phyloP scores from a whole-genome alignment of 2,888 invertebrate species.

The Sisyra nigra region DNA sequence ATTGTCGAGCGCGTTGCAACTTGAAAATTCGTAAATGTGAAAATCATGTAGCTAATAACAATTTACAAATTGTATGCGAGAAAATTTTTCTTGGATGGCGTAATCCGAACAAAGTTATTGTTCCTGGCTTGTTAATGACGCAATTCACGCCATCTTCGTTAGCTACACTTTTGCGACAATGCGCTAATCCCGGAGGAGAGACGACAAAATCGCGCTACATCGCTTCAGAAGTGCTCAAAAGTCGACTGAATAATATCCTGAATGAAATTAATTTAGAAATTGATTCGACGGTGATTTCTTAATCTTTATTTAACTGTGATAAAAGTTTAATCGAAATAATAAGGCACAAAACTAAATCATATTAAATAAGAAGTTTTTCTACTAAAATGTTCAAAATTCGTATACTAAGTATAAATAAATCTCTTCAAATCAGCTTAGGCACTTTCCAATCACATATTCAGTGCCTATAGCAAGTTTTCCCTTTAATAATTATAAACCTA shows the following conservation, averaged over 20 bases:
- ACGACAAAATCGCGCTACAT: conserved; percentile 29
- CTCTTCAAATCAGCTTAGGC: no score
- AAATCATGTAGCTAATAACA: conserved; percentile 40
- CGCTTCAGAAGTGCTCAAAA: conserved; percentile 30
- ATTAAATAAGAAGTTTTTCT: no score
- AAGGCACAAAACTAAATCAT: no score
- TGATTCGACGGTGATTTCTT: neutral
- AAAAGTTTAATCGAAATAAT: neutral
- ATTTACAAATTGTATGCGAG: conserved; percentile 49
- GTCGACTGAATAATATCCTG: conserved; percentile 34
- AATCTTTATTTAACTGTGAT: no score
- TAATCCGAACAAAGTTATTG: conserved; percentile 38
- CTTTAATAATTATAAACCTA: no score
- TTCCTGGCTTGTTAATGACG: conserved; percentile 43
- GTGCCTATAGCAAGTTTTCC: no score
- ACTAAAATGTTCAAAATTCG: no score
- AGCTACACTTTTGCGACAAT: conserved; percentile 37
- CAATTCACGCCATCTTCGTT: conserved; percentile 38
- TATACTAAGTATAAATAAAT: no score
- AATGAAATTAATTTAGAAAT: conserved; percentile 28
- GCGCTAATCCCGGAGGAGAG: conserved; percentile 37
- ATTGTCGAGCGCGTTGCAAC: conserved; percentile 47
- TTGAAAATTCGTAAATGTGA: conserved; percentile 32
- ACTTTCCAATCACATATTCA: no score
- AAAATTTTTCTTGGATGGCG: conserved; percentile 48